phyloP scores from a whole-genome alignment of 2,113 vertebrate species.

The Silurus glanis region DNA sequence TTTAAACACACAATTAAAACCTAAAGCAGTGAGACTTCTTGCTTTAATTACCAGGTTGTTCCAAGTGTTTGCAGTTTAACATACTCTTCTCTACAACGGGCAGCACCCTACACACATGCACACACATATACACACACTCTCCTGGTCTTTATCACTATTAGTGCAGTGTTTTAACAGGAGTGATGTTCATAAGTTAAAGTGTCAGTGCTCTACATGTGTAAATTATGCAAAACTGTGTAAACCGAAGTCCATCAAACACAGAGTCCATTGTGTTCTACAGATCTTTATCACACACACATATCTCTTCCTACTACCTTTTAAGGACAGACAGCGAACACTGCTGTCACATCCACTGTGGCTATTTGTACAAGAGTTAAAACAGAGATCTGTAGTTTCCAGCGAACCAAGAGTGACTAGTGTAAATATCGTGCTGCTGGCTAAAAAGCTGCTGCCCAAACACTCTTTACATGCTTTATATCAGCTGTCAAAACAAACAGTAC shows the following conservation, averaged over 20 bases:
- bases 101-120: not conserved
- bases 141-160: not conserved
- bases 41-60: not conserved
- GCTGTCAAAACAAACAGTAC: not conserved
- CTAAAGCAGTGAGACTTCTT: not conserved
- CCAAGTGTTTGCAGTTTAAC: not conserved
- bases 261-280: conserved; percentile 24
- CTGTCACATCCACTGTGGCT: conserved; percentile 29
- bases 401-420: conserved; percentile 3
- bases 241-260: conserved; percentile 17
- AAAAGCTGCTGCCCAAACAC: not conserved
- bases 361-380: conserved; percentile 36
- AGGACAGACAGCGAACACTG: conserved; percentile 28
- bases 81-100: not conserved
- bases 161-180: not conserved
- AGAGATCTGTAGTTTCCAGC: conserved; percentile 29
- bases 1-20: conserved; percentile 11
- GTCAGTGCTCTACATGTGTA: conserved; percentile 18
- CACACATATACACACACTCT: conserved; percentile 4
- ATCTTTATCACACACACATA: conserved; percentile 34
- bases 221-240: conserved; percentile 33
- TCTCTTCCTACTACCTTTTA: conserved; percentile 43
- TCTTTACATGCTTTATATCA: not conserved
- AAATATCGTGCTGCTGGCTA: not conserved
- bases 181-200: not conserved